Conservation (phyloP, 2,888 invertebrate genomes). For the Lycophotia porphyrea region DNA sequence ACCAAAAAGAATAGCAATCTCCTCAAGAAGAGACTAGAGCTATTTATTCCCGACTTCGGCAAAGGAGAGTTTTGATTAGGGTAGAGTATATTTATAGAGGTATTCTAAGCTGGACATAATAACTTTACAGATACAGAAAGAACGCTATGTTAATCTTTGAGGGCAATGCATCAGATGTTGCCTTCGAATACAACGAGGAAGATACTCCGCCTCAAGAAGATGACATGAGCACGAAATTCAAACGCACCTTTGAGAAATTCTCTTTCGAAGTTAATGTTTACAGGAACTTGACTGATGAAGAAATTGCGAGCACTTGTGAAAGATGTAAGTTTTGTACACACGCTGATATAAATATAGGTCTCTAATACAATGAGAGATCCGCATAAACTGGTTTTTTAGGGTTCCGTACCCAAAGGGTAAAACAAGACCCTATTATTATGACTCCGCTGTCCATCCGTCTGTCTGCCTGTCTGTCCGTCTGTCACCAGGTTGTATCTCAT, state of each 20-base stretch:
- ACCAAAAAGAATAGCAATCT: background rate
- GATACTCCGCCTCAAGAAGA: conserved; percentile 5
- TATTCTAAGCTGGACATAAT: background rate
- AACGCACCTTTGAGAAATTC: conserved; percentile 46
- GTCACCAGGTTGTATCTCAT: no score
- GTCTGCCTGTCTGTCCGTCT: no score
- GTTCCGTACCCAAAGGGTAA: no score
- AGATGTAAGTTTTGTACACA: conserved; percentile 40
- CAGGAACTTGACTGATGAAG: conserved; percentile 46
- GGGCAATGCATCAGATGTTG: conserved; percentile 47
- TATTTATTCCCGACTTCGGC: background rate
- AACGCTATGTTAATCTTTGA: conserved; percentile 59
- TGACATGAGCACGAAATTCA: conserved; percentile 44
- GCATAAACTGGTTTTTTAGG: no score
- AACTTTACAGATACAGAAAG: conserved; percentile 51
- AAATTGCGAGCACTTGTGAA: conserved; percentile 56
- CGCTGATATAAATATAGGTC: no score
- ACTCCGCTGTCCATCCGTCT: no score
- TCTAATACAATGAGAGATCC: no score
- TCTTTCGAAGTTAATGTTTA: conserved; percentile 49
- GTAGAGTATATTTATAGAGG: background rate
- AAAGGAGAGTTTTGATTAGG: background rate
- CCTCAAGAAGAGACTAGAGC: background rate
- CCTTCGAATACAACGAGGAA: conserved; percentile 1
- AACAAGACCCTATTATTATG: no score